Evolutionary conservation across 2,113 vertebrate genomes (phyloP).

Genomic region (Calidris pygmaea): DNA sequence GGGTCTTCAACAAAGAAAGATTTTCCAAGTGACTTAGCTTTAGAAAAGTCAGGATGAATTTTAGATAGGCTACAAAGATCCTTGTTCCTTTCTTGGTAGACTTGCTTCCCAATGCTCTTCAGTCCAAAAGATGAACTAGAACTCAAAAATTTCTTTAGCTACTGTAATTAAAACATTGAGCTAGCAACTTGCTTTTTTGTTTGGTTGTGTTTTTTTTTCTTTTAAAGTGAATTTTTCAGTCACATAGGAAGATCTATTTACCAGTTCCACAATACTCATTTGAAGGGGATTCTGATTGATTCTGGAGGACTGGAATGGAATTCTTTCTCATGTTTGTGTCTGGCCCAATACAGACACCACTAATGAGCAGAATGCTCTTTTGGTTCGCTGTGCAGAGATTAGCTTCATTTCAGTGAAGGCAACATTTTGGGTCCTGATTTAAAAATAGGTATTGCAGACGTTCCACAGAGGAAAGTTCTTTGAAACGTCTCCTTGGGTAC

Average conservation of each 20-base stretch:
- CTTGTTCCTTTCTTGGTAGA: background rate
- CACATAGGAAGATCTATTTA: background rate
- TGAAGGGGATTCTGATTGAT: background rate
- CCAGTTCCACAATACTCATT: background rate
- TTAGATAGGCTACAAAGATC: background rate
- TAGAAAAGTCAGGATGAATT: background rate
- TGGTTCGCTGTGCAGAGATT: slow-evolving; percentile 25
- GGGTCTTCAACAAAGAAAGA: background rate
- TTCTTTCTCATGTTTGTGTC: slow-evolving; percentile 20
- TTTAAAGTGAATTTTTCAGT: background rate
- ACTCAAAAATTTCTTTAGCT: background rate
- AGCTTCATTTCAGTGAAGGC: slow-evolving; percentile 61
- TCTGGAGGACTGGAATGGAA: background rate
- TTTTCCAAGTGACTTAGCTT: background rate
- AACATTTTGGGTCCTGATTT: slow-evolving; percentile 57
- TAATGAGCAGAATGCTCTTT: slow-evolving; percentile 39
- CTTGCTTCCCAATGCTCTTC: background rate
- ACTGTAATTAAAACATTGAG: background rate
- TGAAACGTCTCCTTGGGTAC: slow-evolving; percentile 61
- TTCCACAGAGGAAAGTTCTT: slow-evolving; percentile 58
- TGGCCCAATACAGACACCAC: background rate
- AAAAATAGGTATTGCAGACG: slow-evolving; percentile 72
- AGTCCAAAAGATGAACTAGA: background rate
- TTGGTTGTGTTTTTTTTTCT: slow-evolving; percentile 13
- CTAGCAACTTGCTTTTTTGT: background rate